Evolutionary conservation across 2,113 vertebrate genomes (phyloP).

Genomic region (Mus pahari): DNA sequence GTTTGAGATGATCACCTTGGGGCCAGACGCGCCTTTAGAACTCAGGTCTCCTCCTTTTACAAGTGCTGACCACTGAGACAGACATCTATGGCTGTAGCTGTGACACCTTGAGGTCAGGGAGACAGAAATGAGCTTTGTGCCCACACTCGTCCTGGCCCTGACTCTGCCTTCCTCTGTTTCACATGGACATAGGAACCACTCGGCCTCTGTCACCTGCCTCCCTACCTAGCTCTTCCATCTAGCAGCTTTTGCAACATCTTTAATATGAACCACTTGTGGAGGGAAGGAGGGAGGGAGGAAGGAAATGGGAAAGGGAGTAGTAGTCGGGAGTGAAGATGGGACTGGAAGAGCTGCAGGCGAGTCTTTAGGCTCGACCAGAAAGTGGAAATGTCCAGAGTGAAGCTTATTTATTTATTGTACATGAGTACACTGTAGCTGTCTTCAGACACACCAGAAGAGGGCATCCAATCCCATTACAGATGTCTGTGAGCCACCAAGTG

Average conservation of each 20-base stretch:
- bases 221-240: constrained; percentile 9
- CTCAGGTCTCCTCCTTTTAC: not conserved
- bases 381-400: constrained; percentile 1
- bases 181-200: not conserved
- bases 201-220: not conserved
- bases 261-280: constrained; percentile 63
- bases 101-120: not conserved
- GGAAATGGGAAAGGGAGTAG: not conserved
- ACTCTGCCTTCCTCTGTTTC: not conserved
- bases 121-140: not conserved
- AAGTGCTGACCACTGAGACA: constrained; percentile 2
- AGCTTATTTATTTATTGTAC: too few relatives aligned
- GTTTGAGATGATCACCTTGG: not conserved
- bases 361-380: not conserved
- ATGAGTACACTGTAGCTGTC: too few relatives aligned
- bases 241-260: constrained; percentile 41
- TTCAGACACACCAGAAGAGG: too few relatives aligned
- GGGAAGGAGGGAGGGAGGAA: not conserved
- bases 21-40: constrained; percentile 39
- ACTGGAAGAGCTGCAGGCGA: not conserved
- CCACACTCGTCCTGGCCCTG: not conserved
- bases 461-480: too few relatives aligned
- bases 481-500: too few relatives aligned
- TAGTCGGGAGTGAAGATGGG: not conserved
- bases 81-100: not conserved